Percentiles rank a stretch among this genome's conserved stretches.
Conservation (phyloP, 30 jellyfish, hydroid and myxozoan genomes). For the Turritopsis dohrnii region DNA sequence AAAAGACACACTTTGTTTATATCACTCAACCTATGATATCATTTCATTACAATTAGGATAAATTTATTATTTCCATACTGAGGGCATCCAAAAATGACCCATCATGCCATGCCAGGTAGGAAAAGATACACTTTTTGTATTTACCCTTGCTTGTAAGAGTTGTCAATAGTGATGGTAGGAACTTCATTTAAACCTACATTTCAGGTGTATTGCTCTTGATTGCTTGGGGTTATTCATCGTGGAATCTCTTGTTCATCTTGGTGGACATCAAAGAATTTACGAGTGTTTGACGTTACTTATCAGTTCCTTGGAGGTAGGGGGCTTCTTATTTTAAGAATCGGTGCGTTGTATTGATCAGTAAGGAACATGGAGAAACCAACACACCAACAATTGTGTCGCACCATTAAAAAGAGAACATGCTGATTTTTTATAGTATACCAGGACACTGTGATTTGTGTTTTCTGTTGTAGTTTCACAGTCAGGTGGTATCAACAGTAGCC, state of each 20-base stretch:
- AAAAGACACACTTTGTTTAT: too few relatives aligned
- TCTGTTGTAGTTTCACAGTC: constrained; percentile 64
- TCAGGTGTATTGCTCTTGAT: constrained; percentile 74
- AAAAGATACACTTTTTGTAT: neutral
- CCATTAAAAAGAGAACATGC: too few relatives aligned
- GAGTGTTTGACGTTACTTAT: constrained; percentile 64
- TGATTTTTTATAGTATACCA: neutral
- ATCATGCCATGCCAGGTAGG: constrained; percentile 85
- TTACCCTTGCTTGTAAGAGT: neutral
- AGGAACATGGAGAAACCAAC: too few relatives aligned
- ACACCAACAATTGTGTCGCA: too few relatives aligned
- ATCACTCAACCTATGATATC: too few relatives aligned
- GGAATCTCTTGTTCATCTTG: constrained; percentile 60
- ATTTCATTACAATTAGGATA: constrained; percentile 39
- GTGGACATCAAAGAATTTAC: constrained; percentile 60
- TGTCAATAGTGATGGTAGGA: neutral
- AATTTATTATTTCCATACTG: constrained; percentile 29
- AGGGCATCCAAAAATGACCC: constrained; percentile 93
- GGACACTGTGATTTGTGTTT: neutral
- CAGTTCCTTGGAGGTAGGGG: constrained; percentile 55
- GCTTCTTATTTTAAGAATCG: neutral
- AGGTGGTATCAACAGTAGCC: constrained; percentile 76
- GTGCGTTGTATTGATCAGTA: neutral
- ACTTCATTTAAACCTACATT: constrained; percentile 8
- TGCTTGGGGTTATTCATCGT: constrained; percentile 70